These are phyloP conservation scores for Hydra vulgaris DNA, from an alignment of 30 jellyfish, hydroid and myxozoan species.

Conservation along the genomic window DNA sequence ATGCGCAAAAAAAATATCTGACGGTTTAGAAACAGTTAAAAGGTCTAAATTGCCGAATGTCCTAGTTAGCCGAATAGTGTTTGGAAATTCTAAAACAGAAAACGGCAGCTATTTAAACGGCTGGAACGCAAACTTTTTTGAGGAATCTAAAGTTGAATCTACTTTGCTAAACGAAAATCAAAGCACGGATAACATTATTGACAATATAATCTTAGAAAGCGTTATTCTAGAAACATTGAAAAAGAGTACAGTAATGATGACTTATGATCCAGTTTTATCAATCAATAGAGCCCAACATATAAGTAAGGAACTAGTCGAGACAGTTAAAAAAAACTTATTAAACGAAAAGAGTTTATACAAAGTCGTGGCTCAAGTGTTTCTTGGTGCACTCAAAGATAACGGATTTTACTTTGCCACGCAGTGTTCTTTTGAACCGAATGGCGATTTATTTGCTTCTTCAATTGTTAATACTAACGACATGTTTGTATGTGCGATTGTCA, in stretches of 20 bases:
- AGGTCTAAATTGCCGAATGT: background rate
- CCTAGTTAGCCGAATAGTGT: background rate
- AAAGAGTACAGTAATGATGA: constrained; percentile 2
- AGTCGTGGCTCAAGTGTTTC: constrained; percentile 47
- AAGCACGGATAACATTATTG: background rate
- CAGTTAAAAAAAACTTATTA: constrained; percentile 36
- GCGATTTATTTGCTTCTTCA: constrained; percentile 77
- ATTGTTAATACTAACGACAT: constrained; percentile 51
- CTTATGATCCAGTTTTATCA: constrained; percentile 44
- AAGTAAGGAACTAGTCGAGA: constrained; percentile 42
- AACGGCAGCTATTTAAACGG: background rate
- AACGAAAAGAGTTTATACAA: constrained; percentile 27
- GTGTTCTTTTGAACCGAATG: constrained; percentile 77
- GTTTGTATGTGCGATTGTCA: constrained; percentile 76
- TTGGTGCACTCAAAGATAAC: constrained; percentile 68
- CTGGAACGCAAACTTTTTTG: background rate
- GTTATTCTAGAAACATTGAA: background rate
- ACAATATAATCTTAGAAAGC: background rate
- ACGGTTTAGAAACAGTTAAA: background rate
- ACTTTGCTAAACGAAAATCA: background rate
- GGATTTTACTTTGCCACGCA: constrained; percentile 89
- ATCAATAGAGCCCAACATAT: constrained; percentile 44
- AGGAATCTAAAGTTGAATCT: background rate
- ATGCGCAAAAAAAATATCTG: background rate
- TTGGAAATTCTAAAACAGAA: background rate